These are phyloP conservation scores for Coccyzus lansbergi DNA, from an alignment of 2,797 vertebrate genomes.

Conservation along the genomic window DNA sequence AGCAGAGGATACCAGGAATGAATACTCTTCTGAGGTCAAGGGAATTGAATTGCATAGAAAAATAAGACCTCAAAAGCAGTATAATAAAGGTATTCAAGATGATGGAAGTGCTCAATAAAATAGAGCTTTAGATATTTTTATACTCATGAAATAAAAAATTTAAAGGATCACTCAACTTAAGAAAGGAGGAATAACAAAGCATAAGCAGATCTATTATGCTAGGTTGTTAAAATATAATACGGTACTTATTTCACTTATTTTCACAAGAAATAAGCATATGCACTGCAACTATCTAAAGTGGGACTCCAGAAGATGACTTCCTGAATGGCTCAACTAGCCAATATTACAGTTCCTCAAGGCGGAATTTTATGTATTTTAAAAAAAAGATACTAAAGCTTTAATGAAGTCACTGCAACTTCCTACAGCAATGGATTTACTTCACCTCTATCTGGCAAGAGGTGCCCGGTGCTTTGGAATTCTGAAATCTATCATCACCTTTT, in stretches of 20 bases:
- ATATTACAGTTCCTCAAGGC: background rate
- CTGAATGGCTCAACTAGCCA: background rate
- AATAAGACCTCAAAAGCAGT: slow-evolving; percentile 54
- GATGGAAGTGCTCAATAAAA: slow-evolving; percentile 58
- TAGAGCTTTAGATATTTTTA: slow-evolving; percentile 36
- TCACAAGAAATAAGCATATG: background rate
- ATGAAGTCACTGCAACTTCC: background rate
- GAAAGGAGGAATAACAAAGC: background rate
- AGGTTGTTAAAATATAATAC: slow-evolving; percentile 8
- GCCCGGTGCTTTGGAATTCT: background rate
- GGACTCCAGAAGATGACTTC: background rate
- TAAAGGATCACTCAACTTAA: background rate
- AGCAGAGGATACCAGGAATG: slow-evolving; percentile 29
- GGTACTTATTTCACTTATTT: background rate
- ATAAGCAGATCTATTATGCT: background rate
- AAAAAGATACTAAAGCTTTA: background rate
- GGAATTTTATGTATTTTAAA: background rate
- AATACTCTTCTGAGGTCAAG: slow-evolving; percentile 53
- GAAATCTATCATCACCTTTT: background rate
- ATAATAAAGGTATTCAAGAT: slow-evolving; percentile 40
- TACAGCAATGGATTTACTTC: fast-evolving
- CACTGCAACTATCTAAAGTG: background rate
- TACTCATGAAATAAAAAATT: slow-evolving; percentile 20
- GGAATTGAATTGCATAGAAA: slow-evolving; percentile 59
- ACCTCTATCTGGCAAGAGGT: background rate